Evolutionary conservation across 2,888 invertebrate species (phyloP).

Genomic region (Phaedon cochleariae): DNA sequence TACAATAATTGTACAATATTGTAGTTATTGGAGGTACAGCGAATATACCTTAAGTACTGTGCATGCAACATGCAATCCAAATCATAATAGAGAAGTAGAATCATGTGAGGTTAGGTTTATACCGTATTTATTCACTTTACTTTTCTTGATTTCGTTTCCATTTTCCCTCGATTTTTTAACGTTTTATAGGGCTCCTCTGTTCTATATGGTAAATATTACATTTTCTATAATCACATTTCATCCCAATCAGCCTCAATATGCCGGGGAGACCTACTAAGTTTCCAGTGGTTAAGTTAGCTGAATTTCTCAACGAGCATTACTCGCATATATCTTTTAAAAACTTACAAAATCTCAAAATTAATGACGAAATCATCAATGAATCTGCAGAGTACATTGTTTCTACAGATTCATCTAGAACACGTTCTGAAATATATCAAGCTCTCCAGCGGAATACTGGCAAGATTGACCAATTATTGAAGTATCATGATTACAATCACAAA

Average conservation of each 20-base stretch:
- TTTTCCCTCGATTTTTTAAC: no score
- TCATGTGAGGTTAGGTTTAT: no score
- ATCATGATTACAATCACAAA: neutral
- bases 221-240: neutral
- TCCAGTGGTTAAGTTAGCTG: neutral
- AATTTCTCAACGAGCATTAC: constrained; percentile 2
- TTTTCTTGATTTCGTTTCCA: no score
- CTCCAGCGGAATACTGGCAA: neutral
- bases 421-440: neutral
- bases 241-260: neutral
- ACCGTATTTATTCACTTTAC: no score
- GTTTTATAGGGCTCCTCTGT: neutral
- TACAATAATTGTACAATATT: no score
- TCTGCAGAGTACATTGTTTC: neutral
- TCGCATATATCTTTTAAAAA: neutral
- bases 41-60: no score
- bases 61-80: no score
- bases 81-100: no score
- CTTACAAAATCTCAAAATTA: neutral
- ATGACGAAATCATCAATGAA: neutral
- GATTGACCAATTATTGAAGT: neutral
- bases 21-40: no score
- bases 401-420: neutral
- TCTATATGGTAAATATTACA: neutral
- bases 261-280: constrained; percentile 3